Evolutionary conservation across 2,888 invertebrate species (phyloP).

Genomic region (Nebria brevicollis): DNA sequence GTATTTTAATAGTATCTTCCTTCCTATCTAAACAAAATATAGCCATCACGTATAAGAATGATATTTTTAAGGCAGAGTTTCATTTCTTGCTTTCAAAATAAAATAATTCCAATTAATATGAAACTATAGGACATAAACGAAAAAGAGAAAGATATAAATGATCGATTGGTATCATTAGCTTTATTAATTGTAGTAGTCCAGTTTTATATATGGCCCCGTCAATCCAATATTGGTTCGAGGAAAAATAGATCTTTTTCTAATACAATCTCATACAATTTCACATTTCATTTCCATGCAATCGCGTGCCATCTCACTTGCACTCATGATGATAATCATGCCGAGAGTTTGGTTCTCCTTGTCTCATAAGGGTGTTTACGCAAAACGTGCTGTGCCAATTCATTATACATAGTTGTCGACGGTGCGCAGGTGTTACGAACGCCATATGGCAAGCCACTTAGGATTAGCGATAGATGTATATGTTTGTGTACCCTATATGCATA

Average conservation of each 20-base stretch:
- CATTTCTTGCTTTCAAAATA: neutral
- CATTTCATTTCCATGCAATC: neutral
- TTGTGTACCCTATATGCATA: neutral
- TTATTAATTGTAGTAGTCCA: slow-evolving; percentile 36
- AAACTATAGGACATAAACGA: neutral
- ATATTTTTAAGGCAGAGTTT: neutral
- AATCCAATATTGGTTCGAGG: slow-evolving; percentile 32
- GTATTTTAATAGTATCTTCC: too few relatives aligned
- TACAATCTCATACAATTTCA: neutral
- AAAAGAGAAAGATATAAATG: slow-evolving; percentile 31
- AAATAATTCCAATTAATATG: neutral
- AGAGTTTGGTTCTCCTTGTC: neutral
- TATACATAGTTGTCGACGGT: slow-evolving; percentile 16
- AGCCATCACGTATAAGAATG: too few relatives aligned
- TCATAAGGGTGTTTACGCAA: slow-evolving; percentile 8
- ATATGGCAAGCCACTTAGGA: slow-evolving; percentile 38
- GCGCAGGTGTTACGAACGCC: slow-evolving; percentile 29
- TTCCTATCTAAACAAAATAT: too few relatives aligned
- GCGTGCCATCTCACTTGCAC: neutral
- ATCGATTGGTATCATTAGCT: slow-evolving; percentile 34
- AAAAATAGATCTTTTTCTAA: slow-evolving; percentile 7
- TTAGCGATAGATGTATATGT: slow-evolving; percentile 19
- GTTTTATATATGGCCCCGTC: slow-evolving; percentile 30
- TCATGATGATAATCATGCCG: neutral
- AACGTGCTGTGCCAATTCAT: slow-evolving; percentile 11